Evolutionary conservation across 2,797 vertebrate genomes (phyloP), one percentile per base, ranked within the genome.

Genomic region (Gephyroberyx darwinii): DNA sequence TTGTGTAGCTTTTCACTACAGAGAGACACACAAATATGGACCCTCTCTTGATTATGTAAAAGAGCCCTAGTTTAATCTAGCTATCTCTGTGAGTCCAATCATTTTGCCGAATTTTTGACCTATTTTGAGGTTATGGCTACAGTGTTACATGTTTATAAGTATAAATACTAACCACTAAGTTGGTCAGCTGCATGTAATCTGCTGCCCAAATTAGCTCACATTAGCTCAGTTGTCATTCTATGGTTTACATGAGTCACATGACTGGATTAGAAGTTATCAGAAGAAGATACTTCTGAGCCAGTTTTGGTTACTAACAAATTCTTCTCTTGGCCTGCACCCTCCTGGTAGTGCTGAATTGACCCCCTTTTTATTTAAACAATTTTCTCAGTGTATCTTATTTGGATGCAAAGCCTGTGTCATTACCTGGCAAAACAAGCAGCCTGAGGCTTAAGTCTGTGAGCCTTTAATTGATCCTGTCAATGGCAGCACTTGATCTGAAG

Each of bases 381-480:
- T 51, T 48, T 75, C 65, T 83, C 22, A 62, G 2, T 61, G 56
- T 58, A 53, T 77, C 78, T 77, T 86, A 87, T 92, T 90, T 87
- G 58, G 66, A 93, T 91, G 86, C 88, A 85, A 77, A 85, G 74
- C 69, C 43, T 4, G 69, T 70, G 56, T 88, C 69, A 77, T 90
- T 90, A 87, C 79, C 87, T 83, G 84, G 86, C 82, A 80, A 89
- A 76, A 82, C 83, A 85, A 83, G 78, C 82, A 81, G 69, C 71
- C 62, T 14, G 79, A 84, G 86, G 87, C 86, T 89, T 90, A 91
- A 84, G 84, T 76, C 77, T 79, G 57, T 43, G 45, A 83, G 86
- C 47, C 77, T 89, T 87, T 88, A 90, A 93, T 93, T 93, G 89
- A 92, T 92, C 91, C 83, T 77, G 82, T 82, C 85, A 89, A 86